Evolutionary conservation across 2,113 vertebrate genomes (phyloP).

Genomic region (Macquaria australasica): DNA sequence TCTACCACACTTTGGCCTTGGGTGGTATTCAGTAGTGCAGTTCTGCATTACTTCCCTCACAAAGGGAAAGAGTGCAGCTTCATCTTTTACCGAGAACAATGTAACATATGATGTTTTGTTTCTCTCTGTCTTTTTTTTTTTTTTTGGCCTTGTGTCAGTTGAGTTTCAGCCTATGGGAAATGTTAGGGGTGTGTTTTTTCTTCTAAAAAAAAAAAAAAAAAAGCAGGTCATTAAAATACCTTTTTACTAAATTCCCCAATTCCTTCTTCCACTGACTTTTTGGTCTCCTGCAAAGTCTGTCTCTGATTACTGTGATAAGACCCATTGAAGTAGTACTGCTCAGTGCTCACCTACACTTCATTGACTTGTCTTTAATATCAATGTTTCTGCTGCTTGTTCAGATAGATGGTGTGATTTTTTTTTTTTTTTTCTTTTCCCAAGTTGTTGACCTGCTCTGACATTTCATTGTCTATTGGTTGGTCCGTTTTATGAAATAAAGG

Average conservation of each 20-base stretch:
- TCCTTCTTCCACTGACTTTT: constrained; percentile 58
- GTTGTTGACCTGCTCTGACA: constrained; percentile 67
- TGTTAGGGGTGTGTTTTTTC: constrained; percentile 64
- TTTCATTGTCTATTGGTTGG: constrained; percentile 55
- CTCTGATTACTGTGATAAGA: constrained; percentile 71
- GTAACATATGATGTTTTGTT: constrained; percentile 73
- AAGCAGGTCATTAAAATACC: constrained; percentile 81
- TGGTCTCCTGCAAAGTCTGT: constrained; percentile 59
- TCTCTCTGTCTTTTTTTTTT: constrained; percentile 30
- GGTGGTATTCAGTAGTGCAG: constrained; percentile 75
- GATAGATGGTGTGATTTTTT: constrained; percentile 54
- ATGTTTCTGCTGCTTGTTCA: constrained; percentile 76
- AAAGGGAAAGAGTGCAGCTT: constrained; percentile 60
- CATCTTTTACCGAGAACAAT: constrained; percentile 83
- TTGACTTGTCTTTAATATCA: constrained; percentile 69
- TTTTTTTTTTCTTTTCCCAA: neutral
- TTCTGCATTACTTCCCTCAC: constrained; percentile 66
- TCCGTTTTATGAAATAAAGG: constrained; percentile 49
- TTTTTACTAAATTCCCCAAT: constrained; percentile 74
- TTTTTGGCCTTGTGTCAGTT: constrained; percentile 63
- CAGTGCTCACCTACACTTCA: constrained; percentile 61
- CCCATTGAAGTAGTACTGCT: constrained; percentile 68
- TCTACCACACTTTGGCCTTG: constrained; percentile 80
- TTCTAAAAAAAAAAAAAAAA: constrained; percentile 69
- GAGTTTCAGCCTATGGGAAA: constrained; percentile 68